Base-by-base conservation (phyloP, 2,113 vertebrate species). In the Probosciger aterrimus region DNA sequence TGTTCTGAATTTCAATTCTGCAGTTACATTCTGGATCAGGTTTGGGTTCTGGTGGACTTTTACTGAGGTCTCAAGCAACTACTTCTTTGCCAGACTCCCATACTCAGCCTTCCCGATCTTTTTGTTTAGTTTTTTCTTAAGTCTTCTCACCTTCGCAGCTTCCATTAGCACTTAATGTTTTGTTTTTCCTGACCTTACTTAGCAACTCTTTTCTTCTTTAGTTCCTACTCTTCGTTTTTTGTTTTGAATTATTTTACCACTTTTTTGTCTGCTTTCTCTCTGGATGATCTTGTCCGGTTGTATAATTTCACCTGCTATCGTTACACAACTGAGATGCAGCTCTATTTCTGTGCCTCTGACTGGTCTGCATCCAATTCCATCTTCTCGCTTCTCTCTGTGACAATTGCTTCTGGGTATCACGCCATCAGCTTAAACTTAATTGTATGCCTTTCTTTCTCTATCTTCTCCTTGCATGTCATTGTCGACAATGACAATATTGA, bases 371-470 rank as follows among this genome's bases (percentile, higher is more conserved):
- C 84, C 78, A 90, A 59, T 96, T 84, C 82, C 44, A 59, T 89
- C 81, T 82, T 79, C 86, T 92, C 79, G 81, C 78, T 95, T 91
- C 67, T 95, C 83, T 95, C 79, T 77, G 86, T 96, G 94, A 96
- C 95, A 96, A 81, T 81, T 88, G 94, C 95, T 96, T 80, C 92
- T 95, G 92, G 94, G 90, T 96, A 93, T 93, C 55, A 93, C 92
- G 88, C 93, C 95, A 88, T 96, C 77, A 92, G 82, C 92, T 95
- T 88, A 83, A 81, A 93, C 80, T 92, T 96, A 95, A 96, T 93
- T 95, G 88, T 80, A 52, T 88, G 78, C 55, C 71, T 96, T 94
- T 93, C 96, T 90, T 94, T 96, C 90, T 80, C 73, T 47, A 82
- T 94, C 73, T 90, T 92, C 82, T 92, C 85, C 60, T 83, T 80